Evolutionary conservation across 1,140 invertebrate genomes (phyloP).

Genomic region (Archegozetes longisetosus): DNA sequence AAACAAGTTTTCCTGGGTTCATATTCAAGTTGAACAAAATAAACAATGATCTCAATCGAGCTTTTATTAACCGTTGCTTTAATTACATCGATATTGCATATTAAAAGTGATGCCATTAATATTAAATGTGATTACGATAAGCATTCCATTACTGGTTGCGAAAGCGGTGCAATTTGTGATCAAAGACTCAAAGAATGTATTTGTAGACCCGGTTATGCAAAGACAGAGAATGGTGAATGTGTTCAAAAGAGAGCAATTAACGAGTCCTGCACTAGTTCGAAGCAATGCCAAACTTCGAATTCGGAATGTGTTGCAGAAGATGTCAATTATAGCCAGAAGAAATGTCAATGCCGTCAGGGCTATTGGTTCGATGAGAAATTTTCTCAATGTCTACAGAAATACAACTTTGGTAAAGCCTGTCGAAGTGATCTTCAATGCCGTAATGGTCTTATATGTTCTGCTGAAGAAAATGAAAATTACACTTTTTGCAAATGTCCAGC

Average conservation of each 20-base stretch:
- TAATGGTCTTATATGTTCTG: background rate
- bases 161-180: background rate
- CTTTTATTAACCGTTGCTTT: too few species aligned
- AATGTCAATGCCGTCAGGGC: background rate
- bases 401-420: background rate
- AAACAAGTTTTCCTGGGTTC: too few species aligned
- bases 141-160: background rate
- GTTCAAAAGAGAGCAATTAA: background rate
- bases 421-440: background rate
- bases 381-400: background rate
- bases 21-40: too few species aligned
- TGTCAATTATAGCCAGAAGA: background rate
- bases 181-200: background rate
- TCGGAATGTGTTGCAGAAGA: background rate
- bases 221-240: background rate
- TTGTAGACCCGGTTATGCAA: background rate
- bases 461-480: background rate
- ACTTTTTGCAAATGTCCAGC: background rate
- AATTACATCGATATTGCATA: too few species aligned
- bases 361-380: background rate
- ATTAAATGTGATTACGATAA: background rate
- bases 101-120: background rate
- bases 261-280: background rate
- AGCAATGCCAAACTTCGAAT: background rate
- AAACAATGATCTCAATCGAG: too few species aligned